phyloP scores from a whole-genome alignment of 2,797 vertebrate genomes.

The Steatocranus sp. region DNA sequence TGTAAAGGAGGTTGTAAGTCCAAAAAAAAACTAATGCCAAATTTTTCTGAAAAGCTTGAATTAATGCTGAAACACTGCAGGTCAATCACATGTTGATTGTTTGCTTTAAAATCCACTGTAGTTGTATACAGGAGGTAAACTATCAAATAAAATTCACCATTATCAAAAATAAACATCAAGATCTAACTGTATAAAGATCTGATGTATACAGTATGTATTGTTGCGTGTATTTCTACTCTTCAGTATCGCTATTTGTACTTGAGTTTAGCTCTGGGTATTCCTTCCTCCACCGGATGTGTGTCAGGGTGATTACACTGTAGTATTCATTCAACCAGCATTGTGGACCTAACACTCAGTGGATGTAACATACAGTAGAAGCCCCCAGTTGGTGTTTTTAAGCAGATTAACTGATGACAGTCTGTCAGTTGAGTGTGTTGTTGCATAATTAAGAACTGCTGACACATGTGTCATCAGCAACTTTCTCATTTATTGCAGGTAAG shows the following conservation, averaged over 20 bases:
- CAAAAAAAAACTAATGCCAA: not conserved
- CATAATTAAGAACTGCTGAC: slow-evolving; percentile 37
- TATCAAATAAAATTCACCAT: not conserved
- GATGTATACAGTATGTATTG: not conserved
- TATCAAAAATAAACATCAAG: not conserved
- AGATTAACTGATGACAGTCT: slow-evolving; percentile 54
- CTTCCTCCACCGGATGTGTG: not conserved
- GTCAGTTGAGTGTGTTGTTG: slow-evolving; percentile 26
- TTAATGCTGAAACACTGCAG: not conserved
- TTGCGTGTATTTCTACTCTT: not conserved
- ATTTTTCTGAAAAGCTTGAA: not conserved
- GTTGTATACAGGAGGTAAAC: not conserved
- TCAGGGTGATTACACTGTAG: not conserved
- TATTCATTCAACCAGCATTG: not conserved
- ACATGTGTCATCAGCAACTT: slow-evolving; percentile 2
- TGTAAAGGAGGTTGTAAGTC: not conserved
- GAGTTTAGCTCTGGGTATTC: not conserved
- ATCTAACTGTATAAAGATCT: not conserved
- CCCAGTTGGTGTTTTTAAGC: slow-evolving; percentile 44
- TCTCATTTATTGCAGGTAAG: slow-evolving; percentile 11
- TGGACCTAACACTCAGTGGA: slow-evolving; percentile 11
- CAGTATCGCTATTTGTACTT: not conserved
- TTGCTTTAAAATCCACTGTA: not conserved
- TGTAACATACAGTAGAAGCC: slow-evolving; percentile 13
- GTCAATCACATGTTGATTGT: not conserved